These are phyloP conservation scores for Anolis sagrei DNA, from an alignment of 2,113 vertebrate species.

Conservation along the genomic window DNA sequence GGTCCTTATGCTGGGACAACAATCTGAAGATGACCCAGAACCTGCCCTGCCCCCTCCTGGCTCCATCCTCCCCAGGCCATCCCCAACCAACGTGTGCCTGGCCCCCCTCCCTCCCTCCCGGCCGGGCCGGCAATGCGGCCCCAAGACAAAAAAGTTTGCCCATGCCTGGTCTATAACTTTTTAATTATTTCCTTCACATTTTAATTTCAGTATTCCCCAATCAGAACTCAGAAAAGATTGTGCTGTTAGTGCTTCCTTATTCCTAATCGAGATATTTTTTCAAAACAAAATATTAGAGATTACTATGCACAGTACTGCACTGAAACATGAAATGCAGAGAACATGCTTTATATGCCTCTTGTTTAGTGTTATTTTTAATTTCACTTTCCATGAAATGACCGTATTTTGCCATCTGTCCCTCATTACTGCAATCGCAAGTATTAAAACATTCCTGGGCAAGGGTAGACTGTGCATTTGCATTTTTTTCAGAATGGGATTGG, in stretches of 20 bases:
- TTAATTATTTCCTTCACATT: neutral
- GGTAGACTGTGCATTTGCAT: conserved; percentile 15
- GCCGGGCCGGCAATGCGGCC: too few species aligned
- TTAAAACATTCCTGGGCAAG: conserved; percentile 31
- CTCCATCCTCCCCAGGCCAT: too few species aligned
- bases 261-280: neutral
- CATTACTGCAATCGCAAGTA: conserved; percentile 52
- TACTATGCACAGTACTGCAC: neutral
- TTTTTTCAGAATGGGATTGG: neutral
- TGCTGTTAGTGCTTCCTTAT: neutral
- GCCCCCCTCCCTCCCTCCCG: too few species aligned
- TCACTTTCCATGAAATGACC: conserved; percentile 24
- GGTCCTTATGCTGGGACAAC: too few species aligned
- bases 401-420: conserved; percentile 52
- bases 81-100: too few species aligned
- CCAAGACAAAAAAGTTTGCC: too few species aligned
- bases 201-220: neutral
- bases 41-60: too few species aligned
- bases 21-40: too few species aligned
- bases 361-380: neutral
- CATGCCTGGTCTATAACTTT: too few species aligned
- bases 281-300: neutral
- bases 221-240: neutral
- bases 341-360: neutral
- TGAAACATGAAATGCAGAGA: neutral